Evolutionary conservation across 2,888 invertebrate species (phyloP).

Genomic region (Itoplectis maculator): DNA sequence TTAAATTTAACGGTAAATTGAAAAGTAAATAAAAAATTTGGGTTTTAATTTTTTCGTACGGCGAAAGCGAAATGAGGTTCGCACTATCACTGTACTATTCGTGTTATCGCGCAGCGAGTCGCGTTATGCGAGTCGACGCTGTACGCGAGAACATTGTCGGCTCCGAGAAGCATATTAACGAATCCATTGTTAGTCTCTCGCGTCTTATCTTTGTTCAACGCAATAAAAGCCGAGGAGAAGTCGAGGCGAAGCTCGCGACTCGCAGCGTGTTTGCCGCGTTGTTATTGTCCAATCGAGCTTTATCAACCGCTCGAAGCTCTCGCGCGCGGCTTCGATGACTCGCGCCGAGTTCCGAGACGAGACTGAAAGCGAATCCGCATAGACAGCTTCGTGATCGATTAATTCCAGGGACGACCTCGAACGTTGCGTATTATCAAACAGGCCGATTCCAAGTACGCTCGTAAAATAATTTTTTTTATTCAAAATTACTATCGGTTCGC

Average conservation of each 20-base stretch:
- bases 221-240: slow-evolving; percentile 51
- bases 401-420: slow-evolving; percentile 25
- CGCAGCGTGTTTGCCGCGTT: slow-evolving; percentile 18
- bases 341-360: slow-evolving; percentile 25
- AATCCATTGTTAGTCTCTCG: slow-evolving; percentile 66
- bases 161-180: slow-evolving; percentile 66
- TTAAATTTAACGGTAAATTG: no score
- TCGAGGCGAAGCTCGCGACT: background rate
- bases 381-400: slow-evolving; percentile 14
- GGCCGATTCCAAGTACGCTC: background rate
- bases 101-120: slow-evolving; percentile 30
- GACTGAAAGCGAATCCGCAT: slow-evolving; percentile 11
- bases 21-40: no score
- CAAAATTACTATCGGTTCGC: background rate
- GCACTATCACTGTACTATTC: background rate
- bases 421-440: background rate
- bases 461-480: background rate
- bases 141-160: slow-evolving; percentile 1
- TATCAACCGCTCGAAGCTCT: slow-evolving; percentile 30
- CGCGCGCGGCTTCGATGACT: background rate
- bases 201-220: slow-evolving; percentile 61
- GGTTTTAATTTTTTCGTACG: background rate
- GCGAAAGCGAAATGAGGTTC: background rate
- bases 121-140: slow-evolving; percentile 8
- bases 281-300: slow-evolving; percentile 39